These are phyloP conservation scores for Odobenus rosmarus DNA, from an alignment of 2,113 vertebrate genomes.

Conservation along the genomic window DNA sequence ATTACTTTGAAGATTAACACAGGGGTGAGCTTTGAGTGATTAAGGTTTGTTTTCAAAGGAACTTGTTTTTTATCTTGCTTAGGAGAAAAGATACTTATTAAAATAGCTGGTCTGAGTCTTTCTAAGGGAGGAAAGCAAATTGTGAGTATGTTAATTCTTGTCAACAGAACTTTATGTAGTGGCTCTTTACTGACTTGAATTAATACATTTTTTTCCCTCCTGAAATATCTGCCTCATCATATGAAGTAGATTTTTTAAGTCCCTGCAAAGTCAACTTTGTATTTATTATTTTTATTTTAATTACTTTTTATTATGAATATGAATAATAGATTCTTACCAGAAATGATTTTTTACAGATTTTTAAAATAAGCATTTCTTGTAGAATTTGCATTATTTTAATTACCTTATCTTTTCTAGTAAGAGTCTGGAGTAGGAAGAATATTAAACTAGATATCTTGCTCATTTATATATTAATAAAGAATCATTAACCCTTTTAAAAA, in stretches of 20 bases:
- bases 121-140: slow-evolving; percentile 24
- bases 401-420: not conserved
- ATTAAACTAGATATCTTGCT: not conserved
- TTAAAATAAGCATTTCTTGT: not conserved
- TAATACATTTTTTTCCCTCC: not conserved
- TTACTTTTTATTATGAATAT: not conserved
- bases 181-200: not conserved
- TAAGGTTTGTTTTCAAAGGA: slow-evolving; percentile 37
- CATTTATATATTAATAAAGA: not conserved
- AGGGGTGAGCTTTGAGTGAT: not conserved
- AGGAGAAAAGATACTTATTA: slow-evolving; percentile 41
- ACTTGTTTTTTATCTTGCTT: slow-evolving; percentile 40
- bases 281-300: slow-evolving; percentile 17
- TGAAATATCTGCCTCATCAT: not conserved
- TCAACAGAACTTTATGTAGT: not conserved
- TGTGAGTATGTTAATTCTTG: slow-evolving; percentile 19
- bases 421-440: not conserved
- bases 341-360: not conserved
- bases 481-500: not conserved
- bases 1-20: slow-evolving; percentile 35
- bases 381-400: slow-evolving; percentile 16
- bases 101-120: slow-evolving; percentile 52
- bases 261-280: not conserved
- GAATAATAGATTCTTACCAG: not conserved
- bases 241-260: slow-evolving; percentile 32